These are phyloP conservation scores for Cathartes aura DNA, from an alignment of 2,113 vertebrate species.

Conservation along the genomic window DNA sequence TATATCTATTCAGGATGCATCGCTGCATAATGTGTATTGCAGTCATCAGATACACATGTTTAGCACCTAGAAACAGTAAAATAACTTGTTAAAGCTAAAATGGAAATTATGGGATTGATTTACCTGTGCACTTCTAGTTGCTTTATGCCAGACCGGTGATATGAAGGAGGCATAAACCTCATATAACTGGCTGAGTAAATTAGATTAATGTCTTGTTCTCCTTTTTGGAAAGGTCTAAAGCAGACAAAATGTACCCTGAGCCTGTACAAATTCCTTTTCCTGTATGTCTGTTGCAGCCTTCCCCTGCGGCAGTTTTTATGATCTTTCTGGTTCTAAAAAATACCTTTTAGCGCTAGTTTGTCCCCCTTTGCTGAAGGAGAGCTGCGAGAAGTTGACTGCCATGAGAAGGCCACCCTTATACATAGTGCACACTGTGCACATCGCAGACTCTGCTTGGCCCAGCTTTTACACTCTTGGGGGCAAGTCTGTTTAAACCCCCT, in stretches of 20 bases:
- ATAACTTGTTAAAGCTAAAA: constrained; percentile 63
- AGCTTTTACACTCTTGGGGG: not conserved
- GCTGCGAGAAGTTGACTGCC: not conserved
- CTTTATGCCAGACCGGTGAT: constrained; percentile 40
- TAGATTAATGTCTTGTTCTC: constrained; percentile 48
- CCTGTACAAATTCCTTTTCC: not conserved
- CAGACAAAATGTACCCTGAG: constrained; percentile 38
- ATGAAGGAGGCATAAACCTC: constrained; percentile 34
- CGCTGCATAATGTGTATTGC: constrained; percentile 44
- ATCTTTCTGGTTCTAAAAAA: not conserved
- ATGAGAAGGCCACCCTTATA: not conserved
- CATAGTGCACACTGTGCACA: accelerated
- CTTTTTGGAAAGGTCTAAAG: constrained; percentile 25
- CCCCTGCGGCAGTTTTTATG: not conserved
- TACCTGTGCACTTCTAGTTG: not conserved
- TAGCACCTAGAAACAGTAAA: constrained; percentile 55
- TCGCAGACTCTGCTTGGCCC: not conserved
- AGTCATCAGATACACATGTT: constrained; percentile 62
- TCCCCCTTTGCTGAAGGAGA: not conserved
- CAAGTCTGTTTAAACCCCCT: not conserved
- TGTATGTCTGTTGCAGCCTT: not conserved
- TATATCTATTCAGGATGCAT: constrained; percentile 56
- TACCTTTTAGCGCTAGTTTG: not conserved
- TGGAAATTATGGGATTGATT: constrained; percentile 55
- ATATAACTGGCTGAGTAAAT: constrained; percentile 33